phyloP scores from a whole-genome alignment of 2,888 invertebrate genomes.

The Colostygia pectinataria region DNA sequence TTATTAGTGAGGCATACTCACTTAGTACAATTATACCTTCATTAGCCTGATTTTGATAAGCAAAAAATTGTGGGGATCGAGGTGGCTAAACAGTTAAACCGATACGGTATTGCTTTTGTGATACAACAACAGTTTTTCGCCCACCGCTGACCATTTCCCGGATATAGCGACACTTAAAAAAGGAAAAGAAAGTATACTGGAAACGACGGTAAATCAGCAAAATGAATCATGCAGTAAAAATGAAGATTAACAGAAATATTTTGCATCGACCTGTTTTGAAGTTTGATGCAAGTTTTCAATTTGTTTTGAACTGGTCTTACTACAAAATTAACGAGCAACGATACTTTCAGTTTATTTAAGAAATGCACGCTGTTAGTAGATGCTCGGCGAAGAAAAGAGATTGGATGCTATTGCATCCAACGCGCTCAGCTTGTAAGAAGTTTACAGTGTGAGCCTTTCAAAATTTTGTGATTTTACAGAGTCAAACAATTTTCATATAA shows the following conservation, averaged over 20 bases:
- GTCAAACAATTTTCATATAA: too few species aligned
- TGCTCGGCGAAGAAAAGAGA: too few species aligned
- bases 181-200: slow-evolving; percentile 45
- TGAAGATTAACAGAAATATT: background rate
- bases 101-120: slow-evolving; percentile 24
- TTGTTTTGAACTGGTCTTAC: too few species aligned
- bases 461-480: too few species aligned
- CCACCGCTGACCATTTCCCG: slow-evolving; percentile 38
- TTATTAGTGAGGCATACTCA: background rate
- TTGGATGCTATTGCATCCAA: too few species aligned
- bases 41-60: slow-evolving; percentile 8
- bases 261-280: background rate
- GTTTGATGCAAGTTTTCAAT: too few species aligned
- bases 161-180: slow-evolving; percentile 39
- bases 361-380: too few species aligned
- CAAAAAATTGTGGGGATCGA: slow-evolving; percentile 7
- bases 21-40: slow-evolving; percentile 2
- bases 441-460: too few species aligned
- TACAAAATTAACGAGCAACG: too few species aligned
- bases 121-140: slow-evolving; percentile 35
- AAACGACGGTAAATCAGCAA: slow-evolving; percentile 20
- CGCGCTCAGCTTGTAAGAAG: too few species aligned
- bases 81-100: slow-evolving; percentile 15
- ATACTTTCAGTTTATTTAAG: too few species aligned
- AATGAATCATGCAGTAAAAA: slow-evolving; percentile 10